A percentile compares a stretch with the other conserved stretches of the same genome.
phyloP scores from a whole-genome alignment of 2,797 vertebrate genomes.

The Pitangus sulphuratus region DNA sequence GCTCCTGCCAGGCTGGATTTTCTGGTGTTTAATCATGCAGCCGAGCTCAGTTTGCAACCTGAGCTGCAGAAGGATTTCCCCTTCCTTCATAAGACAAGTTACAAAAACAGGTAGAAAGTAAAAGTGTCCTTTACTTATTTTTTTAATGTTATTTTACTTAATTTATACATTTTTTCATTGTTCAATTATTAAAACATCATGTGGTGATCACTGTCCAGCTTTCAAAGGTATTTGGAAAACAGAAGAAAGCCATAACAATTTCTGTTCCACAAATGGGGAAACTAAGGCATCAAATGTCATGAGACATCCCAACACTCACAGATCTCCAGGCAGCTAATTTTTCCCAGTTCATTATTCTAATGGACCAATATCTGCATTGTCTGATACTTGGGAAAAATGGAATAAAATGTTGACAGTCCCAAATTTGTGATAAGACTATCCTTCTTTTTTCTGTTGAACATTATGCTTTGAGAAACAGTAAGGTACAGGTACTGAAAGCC shows the following conservation, averaged over 20 bases:
- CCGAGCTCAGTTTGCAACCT: neutral
- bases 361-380: neutral
- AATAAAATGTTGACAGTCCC: neutral
- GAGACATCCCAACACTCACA: neutral
- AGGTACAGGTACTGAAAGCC: neutral
- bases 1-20: conserved; percentile 10
- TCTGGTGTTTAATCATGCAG: conserved; percentile 16
- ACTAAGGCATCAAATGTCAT: neutral
- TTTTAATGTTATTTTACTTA: neutral
- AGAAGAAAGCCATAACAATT: neutral
- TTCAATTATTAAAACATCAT: neutral
- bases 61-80: neutral
- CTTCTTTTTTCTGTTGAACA: neutral
- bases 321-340: neutral
- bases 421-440: neutral
- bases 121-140: neutral
- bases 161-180: neutral
- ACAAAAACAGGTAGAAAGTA: neutral
- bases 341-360: neutral
- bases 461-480: neutral
- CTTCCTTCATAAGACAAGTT: neutral
- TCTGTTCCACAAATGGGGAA: neutral
- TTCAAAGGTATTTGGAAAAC: neutral
- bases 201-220: neutral
- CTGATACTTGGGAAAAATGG: neutral